Conservation (phyloP, 2,888 invertebrate species). For the Harpalus rufipes region DNA sequence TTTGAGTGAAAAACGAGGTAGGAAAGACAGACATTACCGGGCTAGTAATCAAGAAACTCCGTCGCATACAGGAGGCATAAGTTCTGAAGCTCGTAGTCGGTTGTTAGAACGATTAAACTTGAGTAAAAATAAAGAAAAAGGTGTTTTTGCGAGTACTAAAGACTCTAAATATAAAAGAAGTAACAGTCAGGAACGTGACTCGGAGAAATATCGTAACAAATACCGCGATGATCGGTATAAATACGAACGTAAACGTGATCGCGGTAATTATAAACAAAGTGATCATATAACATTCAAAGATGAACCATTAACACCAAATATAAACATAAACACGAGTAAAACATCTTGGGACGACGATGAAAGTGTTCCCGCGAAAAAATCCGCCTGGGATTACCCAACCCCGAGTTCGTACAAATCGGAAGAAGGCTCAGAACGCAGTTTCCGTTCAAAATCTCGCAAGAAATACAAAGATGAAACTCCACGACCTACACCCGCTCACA, state of each 20-base stretch:
- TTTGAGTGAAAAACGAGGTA: constrained; percentile 71
- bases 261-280: constrained; percentile 75
- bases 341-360: constrained; percentile 88
- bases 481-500: constrained; percentile 92
- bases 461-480: constrained; percentile 84
- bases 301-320: constrained; percentile 92
- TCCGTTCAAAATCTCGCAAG: constrained; percentile 69
- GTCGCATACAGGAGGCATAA: constrained; percentile 95
- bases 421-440: constrained; percentile 4
- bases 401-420: constrained; percentile 86
- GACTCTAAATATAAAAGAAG: constrained; percentile 76
- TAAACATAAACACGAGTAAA: constrained; percentile 82
- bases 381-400: constrained; percentile 96
- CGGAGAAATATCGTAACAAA: constrained; percentile 64
- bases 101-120: constrained; percentile 82
- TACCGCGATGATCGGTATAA: constrained; percentile 69
- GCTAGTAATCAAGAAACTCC: constrained; percentile 93
- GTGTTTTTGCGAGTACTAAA: constrained; percentile 85
- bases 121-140: constrained; percentile 82
- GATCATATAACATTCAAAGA: constrained; percentile 83
- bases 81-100: constrained; percentile 86
- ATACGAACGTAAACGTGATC: constrained; percentile 72
- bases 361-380: constrained; percentile 82
- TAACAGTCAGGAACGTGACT: constrained; percentile 72
- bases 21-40: constrained; percentile 84